These are phyloP conservation scores for Fulica atra DNA, from an alignment of 2,113 vertebrate species.

Conservation along the genomic window DNA sequence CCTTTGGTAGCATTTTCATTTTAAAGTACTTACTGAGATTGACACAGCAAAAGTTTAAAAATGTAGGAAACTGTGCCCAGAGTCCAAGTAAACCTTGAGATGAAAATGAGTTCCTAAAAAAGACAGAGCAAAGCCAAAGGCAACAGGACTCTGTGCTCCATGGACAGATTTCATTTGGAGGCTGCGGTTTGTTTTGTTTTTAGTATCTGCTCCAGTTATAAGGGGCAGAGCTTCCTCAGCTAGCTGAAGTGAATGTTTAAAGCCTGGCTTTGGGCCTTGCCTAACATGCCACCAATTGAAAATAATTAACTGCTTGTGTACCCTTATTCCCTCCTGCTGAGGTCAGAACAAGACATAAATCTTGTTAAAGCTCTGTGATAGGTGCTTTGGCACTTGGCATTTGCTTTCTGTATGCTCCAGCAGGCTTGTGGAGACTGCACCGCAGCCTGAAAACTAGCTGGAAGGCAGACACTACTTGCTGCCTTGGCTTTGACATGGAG, in stretches of 20 bases:
- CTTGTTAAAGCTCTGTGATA: neutral
- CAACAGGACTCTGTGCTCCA: neutral
- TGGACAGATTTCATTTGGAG: neutral
- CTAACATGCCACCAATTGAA: neutral
- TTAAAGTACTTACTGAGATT: neutral
- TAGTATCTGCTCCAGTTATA: neutral
- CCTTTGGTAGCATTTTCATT: neutral
- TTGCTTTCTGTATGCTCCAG: neutral
- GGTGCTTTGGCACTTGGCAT: accelerated
- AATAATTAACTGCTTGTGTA: neutral
- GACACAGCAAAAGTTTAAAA: neutral
- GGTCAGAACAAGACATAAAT: neutral
- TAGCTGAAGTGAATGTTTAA: neutral
- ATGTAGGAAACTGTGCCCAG: neutral
- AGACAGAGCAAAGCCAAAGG: neutral
- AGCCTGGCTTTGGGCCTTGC: neutral
- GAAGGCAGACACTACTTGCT: neutral
- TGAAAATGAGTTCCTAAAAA: neutral
- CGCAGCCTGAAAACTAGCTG: neutral
- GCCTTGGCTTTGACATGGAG: neutral
- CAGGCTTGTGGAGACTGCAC: neutral
- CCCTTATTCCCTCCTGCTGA: neutral
- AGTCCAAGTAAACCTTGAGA: neutral
- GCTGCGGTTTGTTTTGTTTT: neutral
- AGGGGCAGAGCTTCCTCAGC: neutral